A percentile compares a stretch with the other conserved stretches of the same genome.
These are phyloP conservation scores for Torymus texanus DNA, from an alignment of 2,888 invertebrate species.

Conservation along the genomic window DNA sequence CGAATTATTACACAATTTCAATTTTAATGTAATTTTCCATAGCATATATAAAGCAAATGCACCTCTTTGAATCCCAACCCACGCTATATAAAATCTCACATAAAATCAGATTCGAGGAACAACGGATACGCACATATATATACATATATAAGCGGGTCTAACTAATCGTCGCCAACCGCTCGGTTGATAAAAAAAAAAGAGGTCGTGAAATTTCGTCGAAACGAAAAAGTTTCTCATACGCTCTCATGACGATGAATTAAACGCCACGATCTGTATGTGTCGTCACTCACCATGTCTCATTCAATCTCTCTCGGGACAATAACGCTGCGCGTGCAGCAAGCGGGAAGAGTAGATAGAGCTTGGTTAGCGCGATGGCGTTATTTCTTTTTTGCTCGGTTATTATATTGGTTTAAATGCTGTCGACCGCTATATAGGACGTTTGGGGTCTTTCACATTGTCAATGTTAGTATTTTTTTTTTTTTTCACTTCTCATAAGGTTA, in stretches of 20 bases:
- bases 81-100: background rate
- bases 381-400: too few species aligned
- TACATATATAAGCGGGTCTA: background rate
- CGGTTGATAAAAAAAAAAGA: background rate
- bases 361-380: too few species aligned
- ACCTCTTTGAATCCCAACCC: background rate
- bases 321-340: background rate
- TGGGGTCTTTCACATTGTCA: too few species aligned
- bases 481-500: too few species aligned
- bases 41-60: too few species aligned
- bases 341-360: too few species aligned
- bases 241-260: constrained; percentile 22
- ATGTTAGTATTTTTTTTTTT: too few species aligned
- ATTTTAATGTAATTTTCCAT: too few species aligned
- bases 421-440: too few species aligned
- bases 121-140: too few species aligned
- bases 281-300: background rate
- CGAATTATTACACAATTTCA: too few species aligned
- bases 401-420: too few species aligned
- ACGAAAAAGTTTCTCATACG: constrained; percentile 44
- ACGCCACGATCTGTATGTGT: background rate
- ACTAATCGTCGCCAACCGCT: constrained; percentile 1
- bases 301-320: constrained; percentile 7
- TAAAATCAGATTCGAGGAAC: constrained; percentile 31
- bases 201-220: constrained; percentile 41